Evolutionary conservation across 37 sponge, comb jelly and placozoan genomes (phyloP).

Genomic region (Hexactinellida sp.): DNA sequence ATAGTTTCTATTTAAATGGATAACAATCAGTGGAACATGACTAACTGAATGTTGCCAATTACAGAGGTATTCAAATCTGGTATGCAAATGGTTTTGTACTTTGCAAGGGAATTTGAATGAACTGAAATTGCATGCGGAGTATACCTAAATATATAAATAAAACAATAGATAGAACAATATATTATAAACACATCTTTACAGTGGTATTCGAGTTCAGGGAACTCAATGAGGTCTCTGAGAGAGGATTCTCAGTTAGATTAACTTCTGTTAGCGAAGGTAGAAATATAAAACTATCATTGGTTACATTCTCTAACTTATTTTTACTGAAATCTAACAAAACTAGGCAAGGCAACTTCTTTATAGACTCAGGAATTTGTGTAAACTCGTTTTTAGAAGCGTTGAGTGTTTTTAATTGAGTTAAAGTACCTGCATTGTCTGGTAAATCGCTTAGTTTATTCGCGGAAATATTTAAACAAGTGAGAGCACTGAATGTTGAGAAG

Average conservation of each 20-base stretch:
- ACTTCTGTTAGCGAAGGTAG: background rate
- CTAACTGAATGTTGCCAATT: too few species aligned
- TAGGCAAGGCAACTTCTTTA: background rate
- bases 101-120: too few species aligned
- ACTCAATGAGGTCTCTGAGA: background rate
- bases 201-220: background rate
- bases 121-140: too few species aligned
- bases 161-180: too few species aligned
- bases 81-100: too few species aligned
- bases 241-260: background rate
- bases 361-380: background rate
- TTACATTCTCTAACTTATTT: background rate
- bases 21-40: too few species aligned
- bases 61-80: too few species aligned
- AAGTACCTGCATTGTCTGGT: background rate
- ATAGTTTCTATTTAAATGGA: too few species aligned
- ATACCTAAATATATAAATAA: too few species aligned
- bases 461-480: background rate
- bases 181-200: background rate
- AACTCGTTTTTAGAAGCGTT: background rate
- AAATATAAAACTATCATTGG: background rate
- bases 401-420: background rate
- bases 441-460: background rate
- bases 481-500: background rate
- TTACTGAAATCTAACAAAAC: background rate